Base-by-base conservation (phyloP, 2,113 vertebrate species). In the Spea multiplicata region DNA sequence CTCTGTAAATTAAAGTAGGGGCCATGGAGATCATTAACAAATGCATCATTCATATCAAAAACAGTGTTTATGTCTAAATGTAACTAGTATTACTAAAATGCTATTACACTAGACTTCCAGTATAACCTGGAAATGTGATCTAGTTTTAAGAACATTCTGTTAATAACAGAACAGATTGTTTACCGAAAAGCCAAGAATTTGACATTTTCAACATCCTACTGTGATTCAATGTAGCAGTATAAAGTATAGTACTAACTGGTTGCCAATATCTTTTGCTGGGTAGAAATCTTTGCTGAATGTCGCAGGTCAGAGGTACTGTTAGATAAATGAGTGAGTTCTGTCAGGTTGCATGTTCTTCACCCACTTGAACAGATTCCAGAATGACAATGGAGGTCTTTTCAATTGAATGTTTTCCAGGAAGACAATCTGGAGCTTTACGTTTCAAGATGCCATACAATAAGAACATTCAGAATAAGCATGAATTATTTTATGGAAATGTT, bases 161-260 rank as follows among this genome's bases (percentile, higher is more conserved):
- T 59, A 59, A 5, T 9, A 59, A 59, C 55, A 59, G 8, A 59
- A 13, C 55, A 59, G 8, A 59, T 59, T 59, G 55, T 59, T 59
- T 59, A 59, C 55, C 10, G 55, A 59, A 59, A 59, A 13, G 55
- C 55, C 55, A 59, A 59, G 55, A 59, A 59, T 59, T 59, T 59
- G 55, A 59, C 55, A 59, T 59, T 59, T 59, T 13, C 55, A 59
- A 3, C 55, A 59, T 59, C 55, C 55, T 13, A 59, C 55, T 59
- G 55, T 59, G 55, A 9, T 59, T 59, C 55, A 59, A 59, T 59
- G 55, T 59, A 59, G 55, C 14, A 4, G 55, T 59, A 4, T 59
- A 13, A 59, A 59, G 55, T 59, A 13, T 13, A 59, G 2, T 59
- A 59, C 55, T 59, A 59, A 59, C 55, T 59, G 8, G 55, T 13